A percentile compares a stretch with the other conserved stretches of the same genome.
Conservation (phyloP, 2,888 invertebrate genomes). For the Cantharis nigra region DNA sequence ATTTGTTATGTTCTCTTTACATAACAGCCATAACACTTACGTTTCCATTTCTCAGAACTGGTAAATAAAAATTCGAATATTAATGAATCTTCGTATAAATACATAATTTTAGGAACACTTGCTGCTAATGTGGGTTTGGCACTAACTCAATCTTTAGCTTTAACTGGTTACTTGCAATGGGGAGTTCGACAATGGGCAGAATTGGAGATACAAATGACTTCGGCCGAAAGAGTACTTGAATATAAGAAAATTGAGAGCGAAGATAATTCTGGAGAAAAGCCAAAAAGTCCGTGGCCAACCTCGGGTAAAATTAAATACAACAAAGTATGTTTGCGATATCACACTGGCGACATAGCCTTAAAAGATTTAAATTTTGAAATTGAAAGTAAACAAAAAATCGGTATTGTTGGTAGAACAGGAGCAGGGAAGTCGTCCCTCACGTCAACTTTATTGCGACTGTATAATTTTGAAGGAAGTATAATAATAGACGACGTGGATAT, state of each 20-base stretch:
- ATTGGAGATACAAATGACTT: slow-evolving; percentile 77
- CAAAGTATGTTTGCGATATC: slow-evolving; percentile 72
- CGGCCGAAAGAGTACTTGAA: slow-evolving; percentile 77
- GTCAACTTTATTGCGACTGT: slow-evolving; percentile 77
- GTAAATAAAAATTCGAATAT: background rate
- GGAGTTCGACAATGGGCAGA: slow-evolving; percentile 86
- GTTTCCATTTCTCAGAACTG: background rate
- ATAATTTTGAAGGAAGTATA: slow-evolving; percentile 75
- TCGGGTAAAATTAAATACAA: slow-evolving; percentile 69
- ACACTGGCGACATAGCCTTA: slow-evolving; percentile 73
- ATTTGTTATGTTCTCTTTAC: background rate
- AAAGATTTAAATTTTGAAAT: slow-evolving; percentile 69
- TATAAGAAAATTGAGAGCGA: slow-evolving; percentile 57
- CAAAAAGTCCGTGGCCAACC: slow-evolving; percentile 69
- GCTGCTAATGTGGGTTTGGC: slow-evolving; percentile 80
- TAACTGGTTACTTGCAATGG: slow-evolving; percentile 71
- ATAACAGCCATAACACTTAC: background rate
- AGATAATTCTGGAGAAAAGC: slow-evolving; percentile 54
- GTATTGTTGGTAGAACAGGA: slow-evolving; percentile 62
- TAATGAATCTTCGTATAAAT: background rate
- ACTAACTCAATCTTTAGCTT: slow-evolving; percentile 79
- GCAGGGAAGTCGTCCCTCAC: slow-evolving; percentile 69
- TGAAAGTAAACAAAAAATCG: slow-evolving; percentile 70
- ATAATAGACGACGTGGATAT: slow-evolving; percentile 79
- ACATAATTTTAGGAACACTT: slow-evolving; percentile 54